These are phyloP conservation scores for Ctenomys sociabilis DNA, from an alignment of 2,113 vertebrate genomes.

Conservation along the genomic window DNA sequence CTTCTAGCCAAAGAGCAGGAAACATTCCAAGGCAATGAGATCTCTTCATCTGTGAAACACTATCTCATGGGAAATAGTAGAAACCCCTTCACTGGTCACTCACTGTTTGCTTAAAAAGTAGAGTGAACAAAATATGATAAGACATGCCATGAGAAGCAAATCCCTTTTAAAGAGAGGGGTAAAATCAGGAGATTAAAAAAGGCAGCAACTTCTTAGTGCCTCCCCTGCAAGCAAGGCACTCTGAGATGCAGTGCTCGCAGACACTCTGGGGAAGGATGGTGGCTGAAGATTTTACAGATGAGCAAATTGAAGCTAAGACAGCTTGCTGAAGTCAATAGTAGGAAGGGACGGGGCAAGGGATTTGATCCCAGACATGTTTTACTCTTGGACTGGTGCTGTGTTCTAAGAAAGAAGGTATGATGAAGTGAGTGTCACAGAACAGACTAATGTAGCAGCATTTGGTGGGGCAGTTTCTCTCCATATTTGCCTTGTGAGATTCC, in stretches of 20 bases:
- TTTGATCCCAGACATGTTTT: not conserved
- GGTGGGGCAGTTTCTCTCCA: not conserved
- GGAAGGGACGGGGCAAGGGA: not conserved
- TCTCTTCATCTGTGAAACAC: conserved; percentile 63
- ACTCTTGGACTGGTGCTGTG: not conserved
- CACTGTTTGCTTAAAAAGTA: conserved; percentile 55
- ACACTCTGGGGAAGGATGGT: not conserved
- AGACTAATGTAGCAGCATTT: not conserved
- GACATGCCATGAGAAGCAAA: conserved; percentile 54
- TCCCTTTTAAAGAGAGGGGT: conserved; percentile 52
- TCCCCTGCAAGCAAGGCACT: not conserved
- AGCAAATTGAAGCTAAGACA: conserved; percentile 37
- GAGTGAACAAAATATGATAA: conserved; percentile 56
- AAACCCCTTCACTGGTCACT: conserved; percentile 49
- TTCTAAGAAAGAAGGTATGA: not conserved
- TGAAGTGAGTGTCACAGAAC: not conserved
- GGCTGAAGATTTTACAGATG: not conserved
- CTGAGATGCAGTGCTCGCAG: not conserved
- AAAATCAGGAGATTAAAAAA: conserved; percentile 33
- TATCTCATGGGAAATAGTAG: conserved; percentile 65
- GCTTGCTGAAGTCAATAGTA: not conserved
- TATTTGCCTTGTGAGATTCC: not conserved
- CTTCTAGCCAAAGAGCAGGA: conserved; percentile 52
- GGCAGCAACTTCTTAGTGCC: not conserved
- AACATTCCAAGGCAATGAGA: conserved; percentile 62